Evolutionary conservation across 2,888 invertebrate genomes (phyloP).

Genomic region (Lathronympha strigana): DNA sequence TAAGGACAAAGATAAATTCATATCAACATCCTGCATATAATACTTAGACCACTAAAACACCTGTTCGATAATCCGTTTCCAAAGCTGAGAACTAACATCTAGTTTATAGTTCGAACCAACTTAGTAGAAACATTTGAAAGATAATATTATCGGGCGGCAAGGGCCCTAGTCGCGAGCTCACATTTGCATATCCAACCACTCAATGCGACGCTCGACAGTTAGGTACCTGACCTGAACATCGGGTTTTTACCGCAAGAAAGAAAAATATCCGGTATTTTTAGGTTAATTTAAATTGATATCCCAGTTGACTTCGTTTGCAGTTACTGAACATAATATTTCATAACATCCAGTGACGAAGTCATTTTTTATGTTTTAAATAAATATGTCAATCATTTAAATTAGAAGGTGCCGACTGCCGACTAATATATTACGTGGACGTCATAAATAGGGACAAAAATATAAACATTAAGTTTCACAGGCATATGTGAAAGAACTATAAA

Average conservation of each 20-base stretch:
- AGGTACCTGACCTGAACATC: constrained; percentile 15
- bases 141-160: constrained; percentile 24
- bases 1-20: too few species aligned
- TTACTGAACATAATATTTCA: not conserved
- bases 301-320: not conserved
- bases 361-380: too few species aligned
- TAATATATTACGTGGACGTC: too few species aligned
- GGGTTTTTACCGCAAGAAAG: constrained; percentile 6
- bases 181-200: constrained; percentile 22
- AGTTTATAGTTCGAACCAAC: constrained; percentile 7
- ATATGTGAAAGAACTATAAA: not conserved
- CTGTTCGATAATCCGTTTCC: constrained; percentile 1
- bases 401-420: too few species aligned
- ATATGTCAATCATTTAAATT: too few species aligned
- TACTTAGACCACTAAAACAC: not conserved
- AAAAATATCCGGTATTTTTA: constrained; percentile 12
- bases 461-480: too few species aligned
- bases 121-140: constrained; percentile 18
- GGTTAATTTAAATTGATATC: not conserved
- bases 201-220: constrained; percentile 18
- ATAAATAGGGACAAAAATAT: too few species aligned
- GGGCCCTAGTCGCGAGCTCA: constrained; percentile 19
- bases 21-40: too few species aligned
- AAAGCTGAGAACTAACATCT: not conserved
- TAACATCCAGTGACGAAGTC: too few species aligned